phyloP scores from a whole-genome alignment of 1,140 invertebrate genomes.

The Condylostylus longicornis region DNA sequence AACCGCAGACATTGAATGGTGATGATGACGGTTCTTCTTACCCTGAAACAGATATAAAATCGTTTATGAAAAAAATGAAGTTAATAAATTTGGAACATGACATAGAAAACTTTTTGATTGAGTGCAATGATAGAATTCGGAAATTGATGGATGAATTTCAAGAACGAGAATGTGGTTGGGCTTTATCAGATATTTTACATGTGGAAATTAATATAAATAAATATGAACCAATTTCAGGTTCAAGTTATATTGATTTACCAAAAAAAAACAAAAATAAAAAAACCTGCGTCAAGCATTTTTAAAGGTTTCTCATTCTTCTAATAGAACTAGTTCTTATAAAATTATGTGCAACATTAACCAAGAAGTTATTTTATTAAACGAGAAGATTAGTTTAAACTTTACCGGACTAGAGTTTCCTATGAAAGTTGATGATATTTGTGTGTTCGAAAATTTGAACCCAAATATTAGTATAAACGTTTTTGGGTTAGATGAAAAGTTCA shows the following conservation, averaged over 20 bases:
- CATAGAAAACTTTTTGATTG: no score
- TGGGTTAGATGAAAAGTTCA: conserved; percentile 4
- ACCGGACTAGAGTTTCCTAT: conserved; percentile 6
- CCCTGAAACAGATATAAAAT: no score
- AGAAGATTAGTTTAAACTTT: conserved; percentile 2
- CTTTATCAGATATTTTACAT: conserved; percentile 15
- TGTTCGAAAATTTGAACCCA: conserved; percentile 11
- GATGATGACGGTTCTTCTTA: no score
- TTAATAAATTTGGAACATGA: no score
- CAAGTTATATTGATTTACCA: conserved; percentile 16
- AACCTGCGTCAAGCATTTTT: conserved; percentile 18
- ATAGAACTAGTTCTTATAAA: neutral
- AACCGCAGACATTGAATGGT: no score
- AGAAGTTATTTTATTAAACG: neutral
- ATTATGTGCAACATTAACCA: neutral
- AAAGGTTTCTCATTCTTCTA: neutral
- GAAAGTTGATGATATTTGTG: conserved; percentile 6
- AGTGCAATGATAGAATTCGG: no score
- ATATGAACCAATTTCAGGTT: conserved; percentile 16
- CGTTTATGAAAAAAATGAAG: no score
- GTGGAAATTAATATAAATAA: conserved; percentile 21
- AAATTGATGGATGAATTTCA: conserved; percentile 22
- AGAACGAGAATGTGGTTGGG: conserved; percentile 23
- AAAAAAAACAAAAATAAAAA: conserved; percentile 15
- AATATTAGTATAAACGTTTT: conserved; percentile 6